phyloP scores from a whole-genome alignment of 1,140 invertebrate genomes.

The Brachionus asplanchnoidis region DNA sequence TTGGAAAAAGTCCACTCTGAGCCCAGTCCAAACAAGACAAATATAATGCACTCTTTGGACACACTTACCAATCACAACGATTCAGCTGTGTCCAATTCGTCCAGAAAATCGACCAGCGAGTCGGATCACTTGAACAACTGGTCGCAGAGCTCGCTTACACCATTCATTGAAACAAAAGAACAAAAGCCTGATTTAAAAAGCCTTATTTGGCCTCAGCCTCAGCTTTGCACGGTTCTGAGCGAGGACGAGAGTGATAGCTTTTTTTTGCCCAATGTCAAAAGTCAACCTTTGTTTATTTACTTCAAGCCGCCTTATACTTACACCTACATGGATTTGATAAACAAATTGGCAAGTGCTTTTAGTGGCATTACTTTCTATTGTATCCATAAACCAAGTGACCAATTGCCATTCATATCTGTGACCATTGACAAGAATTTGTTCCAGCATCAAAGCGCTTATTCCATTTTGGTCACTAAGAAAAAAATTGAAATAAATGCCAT shows the following conservation, averaged over 20 bases:
- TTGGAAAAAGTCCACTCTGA: not conserved
- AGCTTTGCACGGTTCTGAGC: not conserved
- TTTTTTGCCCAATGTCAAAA: slow-evolving; percentile 17
- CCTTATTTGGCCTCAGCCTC: slow-evolving; percentile 22
- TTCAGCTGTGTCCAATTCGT: not conserved
- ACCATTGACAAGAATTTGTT: slow-evolving; percentile 26
- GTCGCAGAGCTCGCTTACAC: not conserved
- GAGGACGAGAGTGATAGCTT: not conserved
- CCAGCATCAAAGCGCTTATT: slow-evolving; percentile 17
- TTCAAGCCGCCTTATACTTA: slow-evolving; percentile 38
- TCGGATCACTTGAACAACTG: slow-evolving; percentile 22
- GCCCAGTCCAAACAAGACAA: not conserved
- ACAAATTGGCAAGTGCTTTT: slow-evolving; percentile 38
- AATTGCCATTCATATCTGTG: not conserved
- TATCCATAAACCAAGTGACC: not conserved
- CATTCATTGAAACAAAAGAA: not conserved
- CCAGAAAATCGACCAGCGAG: not conserved
- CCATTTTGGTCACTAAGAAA: slow-evolving; percentile 14
- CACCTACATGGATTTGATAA: slow-evolving; percentile 31
- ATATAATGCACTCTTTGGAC: not conserved
- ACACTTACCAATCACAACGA: not conserved
- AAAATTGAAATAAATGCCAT: slow-evolving; percentile 39
- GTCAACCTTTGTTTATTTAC: slow-evolving; percentile 22
- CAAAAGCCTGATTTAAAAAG: not conserved
- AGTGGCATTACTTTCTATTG: slow-evolving; percentile 21